Percentiles rank a stretch among this genome's conserved stretches.
phyloP scores from a whole-genome alignment of 2,888 invertebrate genomes.

The Agrochola lota region DNA sequence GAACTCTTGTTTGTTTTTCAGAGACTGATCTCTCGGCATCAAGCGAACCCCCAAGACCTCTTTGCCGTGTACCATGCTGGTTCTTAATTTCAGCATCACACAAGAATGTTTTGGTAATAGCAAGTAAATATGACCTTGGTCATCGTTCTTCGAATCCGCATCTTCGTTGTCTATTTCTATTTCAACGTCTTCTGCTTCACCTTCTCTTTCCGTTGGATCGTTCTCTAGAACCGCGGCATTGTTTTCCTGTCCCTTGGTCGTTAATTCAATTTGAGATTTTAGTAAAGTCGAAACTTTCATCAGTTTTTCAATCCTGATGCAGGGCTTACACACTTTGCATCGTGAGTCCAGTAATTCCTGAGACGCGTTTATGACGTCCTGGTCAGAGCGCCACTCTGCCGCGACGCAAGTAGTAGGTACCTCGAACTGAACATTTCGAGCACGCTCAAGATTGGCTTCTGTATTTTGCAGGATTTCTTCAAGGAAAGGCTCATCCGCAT shows the following conservation, averaged over 20 bases:
- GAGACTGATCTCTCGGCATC: constrained; percentile 13
- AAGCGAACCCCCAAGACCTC: constrained; percentile 7
- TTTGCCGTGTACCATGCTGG: neutral
- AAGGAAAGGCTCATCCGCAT: neutral
- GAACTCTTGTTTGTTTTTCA: neutral
- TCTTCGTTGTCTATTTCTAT: neutral
- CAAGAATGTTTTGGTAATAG: constrained; percentile 29
- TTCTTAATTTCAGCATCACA: constrained; percentile 38
- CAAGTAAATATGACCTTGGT: constrained; percentile 14
- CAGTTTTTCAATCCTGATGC: constrained; percentile 31
- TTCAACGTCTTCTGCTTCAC: neutral
- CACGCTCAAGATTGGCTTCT: neutral
- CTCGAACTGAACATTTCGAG: neutral
- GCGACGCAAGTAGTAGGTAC: neutral
- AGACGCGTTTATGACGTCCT: constrained; percentile 22
- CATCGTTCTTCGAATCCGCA: neutral
- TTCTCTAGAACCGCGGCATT: neutral
- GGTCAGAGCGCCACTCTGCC: constrained; percentile 11
- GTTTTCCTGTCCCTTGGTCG: neutral
- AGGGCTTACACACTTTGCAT: constrained; percentile 36
- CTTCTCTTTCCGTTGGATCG: neutral
- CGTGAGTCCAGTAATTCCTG: constrained; percentile 15
- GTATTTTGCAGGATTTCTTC: neutral
- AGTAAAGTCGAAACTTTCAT: constrained; percentile 22
- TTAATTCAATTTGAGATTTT: constrained; percentile 2